Evolutionary conservation across 2,888 invertebrate species (phyloP).

Genomic region (Nomada lathburiana): DNA sequence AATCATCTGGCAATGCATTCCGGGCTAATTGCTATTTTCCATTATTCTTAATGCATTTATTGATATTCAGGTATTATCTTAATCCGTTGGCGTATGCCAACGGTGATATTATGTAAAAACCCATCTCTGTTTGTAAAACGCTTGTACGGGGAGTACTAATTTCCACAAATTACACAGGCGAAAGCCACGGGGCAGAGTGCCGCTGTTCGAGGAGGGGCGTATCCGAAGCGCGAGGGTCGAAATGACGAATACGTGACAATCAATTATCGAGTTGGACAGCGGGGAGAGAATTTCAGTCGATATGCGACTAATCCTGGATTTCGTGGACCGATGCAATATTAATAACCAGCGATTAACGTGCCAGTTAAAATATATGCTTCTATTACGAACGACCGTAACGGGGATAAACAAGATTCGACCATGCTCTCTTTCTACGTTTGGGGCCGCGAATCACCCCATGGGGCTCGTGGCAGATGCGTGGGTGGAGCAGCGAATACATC

Average conservation of each 20-base stretch:
- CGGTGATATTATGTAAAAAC: no score
- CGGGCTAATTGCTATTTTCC: no score
- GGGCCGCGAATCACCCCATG: conserved; percentile 37
- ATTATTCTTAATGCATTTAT: no score
- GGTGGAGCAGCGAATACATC: conserved; percentile 60
- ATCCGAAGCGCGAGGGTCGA: conserved; percentile 28
- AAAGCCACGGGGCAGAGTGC: not conserved
- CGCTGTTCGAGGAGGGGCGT: not conserved
- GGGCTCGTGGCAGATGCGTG: conserved; percentile 49
- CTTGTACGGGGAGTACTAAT: not conserved
- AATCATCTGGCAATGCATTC: no score
- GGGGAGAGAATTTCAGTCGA: conserved; percentile 30
- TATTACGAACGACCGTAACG: conserved; percentile 62
- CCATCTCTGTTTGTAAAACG: not conserved
- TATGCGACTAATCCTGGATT: conserved; percentile 57
- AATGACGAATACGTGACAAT: conserved; percentile 78
- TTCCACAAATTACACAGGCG: conserved; percentile 1
- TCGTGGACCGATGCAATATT: conserved; percentile 78
- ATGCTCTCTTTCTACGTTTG: conserved; percentile 32
- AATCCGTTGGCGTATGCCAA: no score
- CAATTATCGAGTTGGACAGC: conserved; percentile 73
- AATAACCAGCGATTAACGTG: conserved; percentile 78
- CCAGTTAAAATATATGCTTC: conserved; percentile 72
- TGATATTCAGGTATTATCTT: no score
- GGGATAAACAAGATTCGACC: conserved; percentile 69